These are phyloP conservation scores for Ophioderma brevispina DNA, from an alignment of 35 echinoderm and acorn worm species.

Conservation along the genomic window DNA sequence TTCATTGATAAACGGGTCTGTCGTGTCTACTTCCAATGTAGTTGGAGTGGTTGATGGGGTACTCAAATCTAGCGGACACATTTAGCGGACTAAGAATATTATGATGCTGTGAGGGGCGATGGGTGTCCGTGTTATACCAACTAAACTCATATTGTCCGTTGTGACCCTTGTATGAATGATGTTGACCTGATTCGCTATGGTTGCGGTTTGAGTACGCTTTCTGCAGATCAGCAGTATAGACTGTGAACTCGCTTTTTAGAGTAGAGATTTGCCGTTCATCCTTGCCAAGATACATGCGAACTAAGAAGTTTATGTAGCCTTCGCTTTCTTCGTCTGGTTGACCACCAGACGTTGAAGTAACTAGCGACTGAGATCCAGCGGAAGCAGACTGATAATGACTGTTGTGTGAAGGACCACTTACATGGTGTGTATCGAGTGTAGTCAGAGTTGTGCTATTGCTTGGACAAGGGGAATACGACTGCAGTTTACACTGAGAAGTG, in stretches of 20 bases:
- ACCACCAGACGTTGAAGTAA: not conserved
- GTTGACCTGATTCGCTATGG: not conserved
- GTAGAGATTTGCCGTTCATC: slow-evolving; percentile 88
- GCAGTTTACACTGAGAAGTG: no score
- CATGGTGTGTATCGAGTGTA: not conserved
- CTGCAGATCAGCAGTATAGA: slow-evolving; percentile 75
- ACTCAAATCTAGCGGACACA: not conserved
- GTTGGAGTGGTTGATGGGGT: not conserved
- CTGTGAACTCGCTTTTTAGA: slow-evolving; percentile 91
- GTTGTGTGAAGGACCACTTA: not conserved
- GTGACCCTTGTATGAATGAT: not conserved
- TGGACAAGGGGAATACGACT: no score
- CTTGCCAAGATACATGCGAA: slow-evolving; percentile 94
- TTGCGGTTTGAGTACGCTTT: not conserved
- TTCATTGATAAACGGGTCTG: not conserved
- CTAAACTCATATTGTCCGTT: slow-evolving; percentile 47
- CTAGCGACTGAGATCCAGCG: slow-evolving; percentile 48
- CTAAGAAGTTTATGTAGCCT: slow-evolving; percentile 86
- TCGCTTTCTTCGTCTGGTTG: slow-evolving; percentile 64
- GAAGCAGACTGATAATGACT: not conserved
- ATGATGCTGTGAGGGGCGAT: not conserved
- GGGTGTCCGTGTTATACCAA: slow-evolving; percentile 43
- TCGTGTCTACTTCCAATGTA: not conserved
- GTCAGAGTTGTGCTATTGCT: no score
- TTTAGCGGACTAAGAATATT: not conserved